These are phyloP conservation scores for Camponotus vicinus DNA, from an alignment of 1,140 invertebrate species.

Conservation along the genomic window DNA sequence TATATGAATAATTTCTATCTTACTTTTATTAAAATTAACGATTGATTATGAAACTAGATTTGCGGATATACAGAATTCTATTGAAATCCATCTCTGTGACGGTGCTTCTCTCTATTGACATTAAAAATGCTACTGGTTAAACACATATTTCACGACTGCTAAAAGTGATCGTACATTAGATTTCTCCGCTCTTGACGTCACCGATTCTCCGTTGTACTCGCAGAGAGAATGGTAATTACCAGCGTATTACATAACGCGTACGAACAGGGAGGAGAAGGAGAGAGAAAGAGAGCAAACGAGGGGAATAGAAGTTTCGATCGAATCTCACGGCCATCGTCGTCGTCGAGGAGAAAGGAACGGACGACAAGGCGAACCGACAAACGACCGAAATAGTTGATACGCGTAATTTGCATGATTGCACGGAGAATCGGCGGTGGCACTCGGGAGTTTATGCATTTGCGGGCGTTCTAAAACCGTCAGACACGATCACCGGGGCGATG, in stretches of 20 bases:
- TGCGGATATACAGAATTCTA: neutral
- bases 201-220: constrained; percentile 30
- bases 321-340: constrained; percentile 35
- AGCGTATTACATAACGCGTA: constrained; percentile 43
- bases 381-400: constrained; percentile 27
- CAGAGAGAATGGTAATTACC: constrained; percentile 39
- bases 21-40: neutral
- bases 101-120: neutral
- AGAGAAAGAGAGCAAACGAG: neutral
- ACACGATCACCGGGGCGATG: neutral
- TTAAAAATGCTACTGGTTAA: constrained; percentile 30
- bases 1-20: neutral
- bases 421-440: constrained; percentile 29
- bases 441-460: constrained; percentile 44
- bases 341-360: constrained; percentile 16
- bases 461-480: constrained; percentile 12
- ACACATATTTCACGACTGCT: constrained; percentile 37
- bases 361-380: neutral
- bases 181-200: constrained; percentile 35
- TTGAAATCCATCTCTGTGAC: neutral
- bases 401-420: constrained; percentile 50
- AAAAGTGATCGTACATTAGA: constrained; percentile 44
- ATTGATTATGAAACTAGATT: neutral
- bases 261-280: neutral
- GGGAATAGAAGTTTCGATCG: constrained; percentile 14